These are phyloP conservation scores for Sebastiscus albofasciatus DNA, from an alignment of 2,797 vertebrate genomes.

Conservation along the genomic window DNA sequence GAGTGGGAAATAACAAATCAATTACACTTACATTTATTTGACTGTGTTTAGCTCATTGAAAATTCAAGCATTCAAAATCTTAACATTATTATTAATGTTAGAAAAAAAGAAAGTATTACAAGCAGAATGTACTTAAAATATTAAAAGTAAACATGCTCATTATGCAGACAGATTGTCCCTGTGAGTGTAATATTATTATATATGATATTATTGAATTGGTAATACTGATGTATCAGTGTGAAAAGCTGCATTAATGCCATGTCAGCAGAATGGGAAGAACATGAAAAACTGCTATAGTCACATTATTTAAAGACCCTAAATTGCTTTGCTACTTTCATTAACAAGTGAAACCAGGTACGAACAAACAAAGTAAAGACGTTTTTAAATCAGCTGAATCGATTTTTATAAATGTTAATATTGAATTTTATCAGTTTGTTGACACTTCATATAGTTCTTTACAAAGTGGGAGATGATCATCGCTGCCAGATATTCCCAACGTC, in stretches of 20 bases:
- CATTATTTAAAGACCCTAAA: not conserved
- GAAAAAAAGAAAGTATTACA: not conserved
- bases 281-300: not conserved
- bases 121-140: not conserved
- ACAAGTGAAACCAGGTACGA: not conserved
- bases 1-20: not conserved
- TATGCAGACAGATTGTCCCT: not conserved
- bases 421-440: not conserved
- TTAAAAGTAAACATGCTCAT: not conserved
- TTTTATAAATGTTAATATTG: too few species aligned
- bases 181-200: not conserved
- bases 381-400: not conserved
- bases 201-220: not conserved
- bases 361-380: not conserved
- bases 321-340: not conserved
- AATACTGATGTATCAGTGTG: not conserved
- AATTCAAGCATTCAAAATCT: not conserved
- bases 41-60: not conserved
- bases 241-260: not conserved
- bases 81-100: rapidly evolving
- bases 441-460: not conserved
- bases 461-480: not conserved
- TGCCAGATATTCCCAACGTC: not conserved
- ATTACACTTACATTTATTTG: not conserved
- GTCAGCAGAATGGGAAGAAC: not conserved